Base-by-base conservation (phyloP, 2,888 invertebrate genomes). In the Entomobrya proxima region DNA sequence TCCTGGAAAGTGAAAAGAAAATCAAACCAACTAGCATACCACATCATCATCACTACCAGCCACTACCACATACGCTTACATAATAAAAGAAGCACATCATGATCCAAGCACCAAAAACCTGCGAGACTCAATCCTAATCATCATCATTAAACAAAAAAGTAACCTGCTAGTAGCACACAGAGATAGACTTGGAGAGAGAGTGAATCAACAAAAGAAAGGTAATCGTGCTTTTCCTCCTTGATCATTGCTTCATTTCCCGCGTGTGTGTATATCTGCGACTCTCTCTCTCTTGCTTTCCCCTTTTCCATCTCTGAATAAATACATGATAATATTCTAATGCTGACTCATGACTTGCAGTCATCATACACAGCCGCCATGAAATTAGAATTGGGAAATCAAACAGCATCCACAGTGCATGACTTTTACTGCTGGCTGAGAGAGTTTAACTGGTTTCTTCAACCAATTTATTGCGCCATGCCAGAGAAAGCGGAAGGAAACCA, bases 191-290 rank as follows among this genome's bases (percentile, higher is more conserved):
- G n/a, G n/a, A n/a, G n/a, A n/a, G n/a, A 18, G 30, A 32, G 72
- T 47, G 32, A 72, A 72, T 72, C 47, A 47, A 72, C 47, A 72
- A 32, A 47, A 4, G 47, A 47, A 72, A 72, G 18, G 18, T 30
- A 32, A 27, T 32, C 15, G 7, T 50, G 30, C 27, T 27, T 72
- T 69, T 67, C 67, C 67, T 37, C 11, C 37, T 67, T 67, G 67
- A 69, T 69, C 69, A 69, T 69, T 69, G 69, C 69, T 69, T 69
- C 69, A 69, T 69, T 69, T 69, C 44, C 44, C 44, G 27, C 44
- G 40, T 27, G 44, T 24, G 24, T 7, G n/a, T 27, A 40, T 24
- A 44, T 69, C 15, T 24, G n/a, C 9, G 27, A 32, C 61, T 18
- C 18, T 7, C 64, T 18, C 9, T 52, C 21, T 37, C 64, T 18